phyloP scores from a whole-genome alignment of 2,113 vertebrate species.

The Empidonax alnorum region DNA sequence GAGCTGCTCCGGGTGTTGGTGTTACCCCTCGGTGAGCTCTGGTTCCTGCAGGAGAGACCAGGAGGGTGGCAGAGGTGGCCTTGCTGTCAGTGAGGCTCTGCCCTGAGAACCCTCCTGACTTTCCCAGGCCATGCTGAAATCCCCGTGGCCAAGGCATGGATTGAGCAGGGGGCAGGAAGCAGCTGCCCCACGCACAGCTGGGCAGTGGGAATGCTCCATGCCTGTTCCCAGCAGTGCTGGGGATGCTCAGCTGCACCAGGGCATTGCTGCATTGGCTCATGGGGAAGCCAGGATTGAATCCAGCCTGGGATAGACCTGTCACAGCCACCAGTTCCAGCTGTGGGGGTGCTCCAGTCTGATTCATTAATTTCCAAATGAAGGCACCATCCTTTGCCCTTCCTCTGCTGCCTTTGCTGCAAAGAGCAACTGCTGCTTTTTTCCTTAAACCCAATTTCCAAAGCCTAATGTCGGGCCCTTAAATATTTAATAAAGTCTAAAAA shows the following conservation, averaged over 20 bases:
- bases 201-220: not conserved
- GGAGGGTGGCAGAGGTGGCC: not conserved
- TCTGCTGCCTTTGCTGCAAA: not conserved
- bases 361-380: not conserved
- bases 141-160: not conserved
- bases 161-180: not conserved
- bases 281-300: not conserved
- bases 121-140: not conserved
- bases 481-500: constrained; percentile 65
- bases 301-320: not conserved
- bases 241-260: not conserved
- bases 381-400: not conserved
- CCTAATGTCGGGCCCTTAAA: constrained; percentile 15
- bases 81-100: not conserved
- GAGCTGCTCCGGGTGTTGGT: not conserved
- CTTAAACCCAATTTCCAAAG: not conserved
- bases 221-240: not conserved
- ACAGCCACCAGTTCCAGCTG: not conserved
- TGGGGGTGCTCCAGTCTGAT: not conserved
- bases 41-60: accelerated
- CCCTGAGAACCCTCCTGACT: not conserved
- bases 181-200: accelerated
- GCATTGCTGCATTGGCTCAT: accelerated
- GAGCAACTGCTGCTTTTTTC: not conserved
- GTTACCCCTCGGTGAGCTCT: not conserved